Base-by-base conservation (phyloP, 2,888 invertebrate species). In the Oscheius sp. region DNA sequence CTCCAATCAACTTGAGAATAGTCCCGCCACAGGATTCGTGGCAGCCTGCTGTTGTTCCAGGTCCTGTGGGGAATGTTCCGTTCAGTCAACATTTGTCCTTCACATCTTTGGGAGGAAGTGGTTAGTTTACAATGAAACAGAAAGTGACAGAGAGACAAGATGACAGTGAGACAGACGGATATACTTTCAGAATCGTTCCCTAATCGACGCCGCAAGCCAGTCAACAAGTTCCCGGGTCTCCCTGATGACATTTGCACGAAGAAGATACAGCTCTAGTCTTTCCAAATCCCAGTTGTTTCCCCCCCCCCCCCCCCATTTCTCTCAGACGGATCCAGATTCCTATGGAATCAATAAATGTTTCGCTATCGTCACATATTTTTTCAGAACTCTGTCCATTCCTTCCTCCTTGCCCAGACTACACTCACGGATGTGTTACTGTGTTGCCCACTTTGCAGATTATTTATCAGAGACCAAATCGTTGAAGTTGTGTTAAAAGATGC, bases 61-160 rank as follows among this genome's bases (percentile, higher is more conserved):
- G 70, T n/a, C 70, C 70, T 11, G 33, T 55, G 2, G 42, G 35
- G 5, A 70, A 70, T 70, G 48, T 70, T 33, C 70, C 70, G 1
- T 70, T 70, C 33, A 10, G 58, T 29, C 70, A 57, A 2, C 70
- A 70, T 37, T 35, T 70, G 59, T 42, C 70, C 10, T 70, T 48
- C 35, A 70, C 70, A 9, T 48, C 58, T 11, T 33, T 70, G n/a
- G 70, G 58, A n/a, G 70, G 70, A 13, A 70, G 50, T 48, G 70
- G 70, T 70, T 1, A 42, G 70, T 63, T 21, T 21, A 21, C 21
- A 21, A 32, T 51, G 50, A 51, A 21, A 51, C 21, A 21, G 21
- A 21, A 21, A 51, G 13, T 21, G 53, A 48, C 50, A 13, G 5
- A 10, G 13, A 21, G 53, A 51, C 50, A 51, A 51, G n/a, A 51